Evolutionary conservation across 2,113 vertebrate species (phyloP).

Genomic region (Phyllostomus discolor): DNA sequence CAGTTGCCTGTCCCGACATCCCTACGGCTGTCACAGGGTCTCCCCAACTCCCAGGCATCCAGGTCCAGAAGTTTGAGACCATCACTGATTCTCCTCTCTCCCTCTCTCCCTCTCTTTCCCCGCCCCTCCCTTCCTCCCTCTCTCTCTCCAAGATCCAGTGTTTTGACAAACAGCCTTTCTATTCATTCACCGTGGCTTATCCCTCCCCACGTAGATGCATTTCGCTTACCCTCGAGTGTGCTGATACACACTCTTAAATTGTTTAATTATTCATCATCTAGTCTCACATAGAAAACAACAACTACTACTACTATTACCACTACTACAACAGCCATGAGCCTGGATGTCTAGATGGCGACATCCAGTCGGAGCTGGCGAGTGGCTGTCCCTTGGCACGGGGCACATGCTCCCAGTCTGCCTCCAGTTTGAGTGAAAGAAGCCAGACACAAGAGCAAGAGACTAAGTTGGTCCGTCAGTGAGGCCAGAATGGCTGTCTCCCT

Average conservation of each 20-base stretch:
- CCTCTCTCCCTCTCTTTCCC: neutral
- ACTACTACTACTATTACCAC: rapidly evolving
- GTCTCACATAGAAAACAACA: neutral
- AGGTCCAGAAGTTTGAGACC: neutral
- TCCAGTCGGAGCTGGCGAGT: neutral
- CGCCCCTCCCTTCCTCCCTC: neutral
- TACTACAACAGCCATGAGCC: neutral
- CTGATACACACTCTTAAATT: neutral
- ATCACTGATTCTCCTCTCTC: no score
- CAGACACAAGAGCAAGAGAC: neutral
- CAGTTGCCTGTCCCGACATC: neutral
- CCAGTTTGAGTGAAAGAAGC: neutral
- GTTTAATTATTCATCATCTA: neutral
- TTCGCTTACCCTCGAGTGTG: neutral
- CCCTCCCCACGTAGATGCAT: neutral
- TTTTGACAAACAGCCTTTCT: neutral
- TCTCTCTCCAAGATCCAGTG: neutral
- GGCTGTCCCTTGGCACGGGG: neutral
- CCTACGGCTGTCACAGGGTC: neutral
- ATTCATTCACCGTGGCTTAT: neutral
- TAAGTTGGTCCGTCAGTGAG: neutral
- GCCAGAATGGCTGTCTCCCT: neutral
- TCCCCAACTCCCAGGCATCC: neutral
- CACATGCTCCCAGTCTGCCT: neutral
- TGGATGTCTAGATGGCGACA: neutral